phyloP scores from a whole-genome alignment of 2,113 vertebrate genomes.

The Pionites leucogaster region DNA sequence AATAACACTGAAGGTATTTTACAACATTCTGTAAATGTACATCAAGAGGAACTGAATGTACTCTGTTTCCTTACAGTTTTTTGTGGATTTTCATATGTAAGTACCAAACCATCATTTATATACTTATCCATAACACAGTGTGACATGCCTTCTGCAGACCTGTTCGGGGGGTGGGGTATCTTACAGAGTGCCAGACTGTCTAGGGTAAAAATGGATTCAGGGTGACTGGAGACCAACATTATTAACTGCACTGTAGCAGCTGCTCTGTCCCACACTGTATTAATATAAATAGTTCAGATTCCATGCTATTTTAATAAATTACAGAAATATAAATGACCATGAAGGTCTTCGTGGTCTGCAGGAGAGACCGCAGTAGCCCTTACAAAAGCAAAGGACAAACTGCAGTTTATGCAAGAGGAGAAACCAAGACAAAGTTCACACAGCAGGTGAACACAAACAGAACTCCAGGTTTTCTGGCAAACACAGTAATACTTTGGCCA shows the following conservation, averaged over 20 bases:
- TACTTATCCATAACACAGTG: background rate
- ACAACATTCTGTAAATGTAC: background rate
- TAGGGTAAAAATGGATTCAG: conserved; percentile 22
- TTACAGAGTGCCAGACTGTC: background rate
- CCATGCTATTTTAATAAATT: conserved; percentile 43
- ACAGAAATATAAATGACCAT: conserved; percentile 3
- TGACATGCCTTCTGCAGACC: background rate
- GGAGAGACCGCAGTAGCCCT: background rate
- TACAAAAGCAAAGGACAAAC: background rate
- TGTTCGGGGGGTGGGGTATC: background rate
- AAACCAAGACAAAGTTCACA: background rate
- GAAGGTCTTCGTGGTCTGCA: background rate
- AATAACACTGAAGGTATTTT: background rate
- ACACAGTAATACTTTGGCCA: background rate
- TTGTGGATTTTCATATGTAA: background rate
- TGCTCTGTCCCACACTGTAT: background rate
- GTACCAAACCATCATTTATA: background rate
- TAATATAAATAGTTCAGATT: conserved; percentile 46
- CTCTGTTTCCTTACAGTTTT: background rate
- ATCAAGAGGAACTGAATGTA: background rate
- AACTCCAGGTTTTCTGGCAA: background rate
- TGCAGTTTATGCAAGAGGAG: background rate
- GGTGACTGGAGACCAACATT: background rate
- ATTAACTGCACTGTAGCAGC: conserved; percentile 32
- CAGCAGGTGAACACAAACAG: conserved; percentile 24